Evolutionary conservation across 2,888 invertebrate species (phyloP), one percentile per base, ranked within the genome.

Genomic region (Cantharis nigra): DNA sequence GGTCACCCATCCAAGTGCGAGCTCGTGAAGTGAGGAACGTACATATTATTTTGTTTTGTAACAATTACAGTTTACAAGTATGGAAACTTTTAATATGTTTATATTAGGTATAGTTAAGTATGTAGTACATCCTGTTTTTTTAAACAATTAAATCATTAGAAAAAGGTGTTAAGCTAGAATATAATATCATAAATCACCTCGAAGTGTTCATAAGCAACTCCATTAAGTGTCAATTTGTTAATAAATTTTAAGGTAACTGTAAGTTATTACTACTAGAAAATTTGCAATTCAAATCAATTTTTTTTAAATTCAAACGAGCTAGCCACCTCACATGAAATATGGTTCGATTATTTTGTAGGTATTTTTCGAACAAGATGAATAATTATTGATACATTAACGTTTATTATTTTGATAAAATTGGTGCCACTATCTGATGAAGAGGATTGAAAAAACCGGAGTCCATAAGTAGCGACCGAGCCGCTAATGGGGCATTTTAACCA

Each of bases 401-500:
- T 67, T 67, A 23, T 64, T 63, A 62, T 69, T 70, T 74, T 74
- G 63, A 76, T 74, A 74, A 78, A 78, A 78, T 72, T 69, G 28
- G 28, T 30, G 72, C 72, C 70, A 71, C 69, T 72, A 78, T 78
- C 78, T 71, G 75, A 70, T 75, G 75, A 75, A 72, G 75, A 75
- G 78, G 78, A 76, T 76, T 76, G 72, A 75, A 49, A 49, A 49
- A 78, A 78, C 78, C 75, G 75, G 72, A n/a, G 78, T 72, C 78
- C 73, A 76, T 77, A 79, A 80, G 82, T 80, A 81, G 80, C 82
- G 74, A 78, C 79, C 75, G 78, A 81, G 81, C 82, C 82, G 80
- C 82, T 82, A 82, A 82, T 82, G 82, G 82, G 80, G 80, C 82
- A 82, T 82, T 81, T 81, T 82, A 82, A 82, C 82, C 82, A 83